Percentiles rank a stretch among this genome's conserved stretches.
Conservation (phyloP, 2,888 invertebrate species). For the Tricholauxania praeusta region DNA sequence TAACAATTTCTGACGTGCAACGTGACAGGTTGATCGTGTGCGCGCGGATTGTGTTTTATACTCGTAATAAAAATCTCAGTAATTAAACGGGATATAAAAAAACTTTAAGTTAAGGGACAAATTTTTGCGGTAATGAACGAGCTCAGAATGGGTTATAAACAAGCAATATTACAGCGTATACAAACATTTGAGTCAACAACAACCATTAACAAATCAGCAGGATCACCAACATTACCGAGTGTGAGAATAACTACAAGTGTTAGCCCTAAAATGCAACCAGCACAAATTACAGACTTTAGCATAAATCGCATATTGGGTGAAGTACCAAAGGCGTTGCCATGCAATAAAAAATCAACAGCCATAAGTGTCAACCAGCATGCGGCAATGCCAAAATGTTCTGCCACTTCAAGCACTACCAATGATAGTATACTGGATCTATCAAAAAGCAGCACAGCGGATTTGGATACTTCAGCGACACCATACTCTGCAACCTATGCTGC, state of each 20-base stretch:
- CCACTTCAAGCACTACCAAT: slow-evolving; percentile 3
- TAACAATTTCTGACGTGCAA: slow-evolving; percentile 63
- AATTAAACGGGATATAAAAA: slow-evolving; percentile 26
- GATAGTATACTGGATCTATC: slow-evolving; percentile 62
- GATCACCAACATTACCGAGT: not conserved
- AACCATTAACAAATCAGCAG: not conserved
- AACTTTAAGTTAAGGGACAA: not conserved
- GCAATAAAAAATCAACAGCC: not conserved
- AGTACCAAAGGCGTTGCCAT: not conserved
- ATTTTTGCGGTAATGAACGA: slow-evolving; percentile 56
- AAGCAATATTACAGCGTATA: slow-evolving; percentile 63
- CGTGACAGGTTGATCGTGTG: slow-evolving; percentile 57
- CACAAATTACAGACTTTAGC: slow-evolving; percentile 65
- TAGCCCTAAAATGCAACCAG: slow-evolving; percentile 25
- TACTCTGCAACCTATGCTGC: slow-evolving; percentile 33
- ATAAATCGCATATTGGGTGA: slow-evolving; percentile 60
- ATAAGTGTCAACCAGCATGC: slow-evolving; percentile 34
- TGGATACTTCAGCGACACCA: slow-evolving; percentile 15
- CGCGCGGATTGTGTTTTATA: slow-evolving; percentile 8
- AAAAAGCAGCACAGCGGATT: slow-evolving; percentile 47
- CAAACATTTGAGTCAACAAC: slow-evolving; percentile 53
- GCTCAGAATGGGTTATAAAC: slow-evolving; percentile 65
- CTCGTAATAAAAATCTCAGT: not conserved
- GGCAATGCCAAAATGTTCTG: not conserved
- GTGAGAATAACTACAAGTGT: slow-evolving; percentile 14